These are phyloP conservation scores for Hyppa rectilinea DNA, from an alignment of 2,888 invertebrate genomes.

Conservation along the genomic window DNA sequence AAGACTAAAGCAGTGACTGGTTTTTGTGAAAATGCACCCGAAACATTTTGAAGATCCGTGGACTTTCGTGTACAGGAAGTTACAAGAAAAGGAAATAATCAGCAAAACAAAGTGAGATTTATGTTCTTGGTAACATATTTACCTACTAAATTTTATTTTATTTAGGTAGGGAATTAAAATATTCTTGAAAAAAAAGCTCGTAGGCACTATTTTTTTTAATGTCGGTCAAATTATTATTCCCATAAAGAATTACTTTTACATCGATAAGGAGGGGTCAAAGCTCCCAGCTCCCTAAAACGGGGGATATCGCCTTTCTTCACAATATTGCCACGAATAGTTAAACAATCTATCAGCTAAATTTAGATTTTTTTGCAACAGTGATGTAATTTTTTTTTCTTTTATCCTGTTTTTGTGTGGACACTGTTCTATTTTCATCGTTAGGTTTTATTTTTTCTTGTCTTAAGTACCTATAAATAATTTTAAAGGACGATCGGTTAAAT, in stretches of 20 bases:
- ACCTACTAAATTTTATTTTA: slow-evolving; percentile 4
- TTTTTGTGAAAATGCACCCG: slow-evolving; percentile 73
- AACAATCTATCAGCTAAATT: neutral
- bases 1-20: slow-evolving; percentile 11
- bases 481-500: neutral
- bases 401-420: slow-evolving; percentile 22
- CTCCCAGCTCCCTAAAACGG: too few relatives aligned
- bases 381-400: slow-evolving; percentile 16
- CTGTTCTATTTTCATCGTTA: neutral
- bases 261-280: neutral
- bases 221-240: neutral
- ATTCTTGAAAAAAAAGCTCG: neutral
- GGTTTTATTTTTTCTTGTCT: too few relatives aligned
- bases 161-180: neutral
- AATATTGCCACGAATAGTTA: neutral
- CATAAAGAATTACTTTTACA: neutral
- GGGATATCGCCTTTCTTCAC: neutral
- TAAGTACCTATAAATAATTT: neutral
- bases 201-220: neutral
- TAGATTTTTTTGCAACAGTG: slow-evolving; percentile 2
- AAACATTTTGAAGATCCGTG: slow-evolving; percentile 80
- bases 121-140: neutral
- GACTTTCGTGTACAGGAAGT: slow-evolving; percentile 83
- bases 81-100: slow-evolving; percentile 84
- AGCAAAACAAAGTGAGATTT: slow-evolving; percentile 81